Evolutionary conservation across 2,797 vertebrate genomes (phyloP), one percentile per base, ranked within the genome.

Genomic region (Helicolenus hilgendorfi): DNA sequence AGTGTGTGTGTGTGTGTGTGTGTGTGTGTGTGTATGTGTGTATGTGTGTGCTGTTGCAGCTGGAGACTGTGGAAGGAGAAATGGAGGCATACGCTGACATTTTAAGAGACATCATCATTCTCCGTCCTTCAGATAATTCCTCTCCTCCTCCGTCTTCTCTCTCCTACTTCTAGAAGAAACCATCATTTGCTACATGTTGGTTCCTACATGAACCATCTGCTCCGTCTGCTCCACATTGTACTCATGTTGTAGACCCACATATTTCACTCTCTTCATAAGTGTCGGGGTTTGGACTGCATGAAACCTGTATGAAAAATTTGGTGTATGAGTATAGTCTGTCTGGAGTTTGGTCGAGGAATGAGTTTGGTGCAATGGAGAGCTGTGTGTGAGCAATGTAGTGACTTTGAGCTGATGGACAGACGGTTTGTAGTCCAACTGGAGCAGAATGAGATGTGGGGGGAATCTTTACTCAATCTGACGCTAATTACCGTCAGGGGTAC

Each of bases 101-200:
- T 62, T 64, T 60, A 72, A 81, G 77, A 79, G 81, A 71, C 2
- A 38, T 72, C 72, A 73, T 84, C 75, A 14, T 11, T 79, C 80
- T 81, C 68, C 11, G 79, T 79, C 83, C 24, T 18, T 67, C 59
- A 55, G 35, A 68, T 78, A 35, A 86, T 73, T 27, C 31, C 6
- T 24, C 59, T 59, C 45, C 11, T 83, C 20, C 2, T 83, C 22
- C 18, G 0, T 85, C 76, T 0, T 0, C 41, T 62, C 20, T 53
- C 53, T 74, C 69, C 35, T 15, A 11, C 69, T 77, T 55, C 41
- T 3, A 79, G 79, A 36, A 67, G 60, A 63, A 29, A 58, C 33
- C 72, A 41, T 35, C 2, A 79, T 72, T 36, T 27, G 9, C 49
- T 53, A 9, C 20, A n/a, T 29, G 10, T 20, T 56, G 41, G 18